Evolutionary conservation across 2,113 vertebrate species (phyloP).

Genomic region (Dolichotis patagonum): DNA sequence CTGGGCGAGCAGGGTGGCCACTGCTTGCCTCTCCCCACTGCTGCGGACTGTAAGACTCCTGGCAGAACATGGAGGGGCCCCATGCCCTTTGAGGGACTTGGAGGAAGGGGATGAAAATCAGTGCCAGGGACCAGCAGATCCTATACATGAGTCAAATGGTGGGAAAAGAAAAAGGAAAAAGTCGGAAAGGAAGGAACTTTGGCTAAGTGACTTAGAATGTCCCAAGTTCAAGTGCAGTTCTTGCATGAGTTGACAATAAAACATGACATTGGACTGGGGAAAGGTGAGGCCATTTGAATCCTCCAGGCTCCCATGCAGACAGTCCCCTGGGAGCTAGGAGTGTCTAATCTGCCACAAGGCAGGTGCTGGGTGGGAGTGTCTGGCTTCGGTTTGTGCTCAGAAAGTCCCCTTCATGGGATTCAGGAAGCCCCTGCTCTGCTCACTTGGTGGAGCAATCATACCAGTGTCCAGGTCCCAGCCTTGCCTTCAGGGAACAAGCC

Average conservation of each 20-base stretch:
- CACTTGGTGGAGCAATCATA: not conserved
- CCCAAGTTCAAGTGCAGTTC: slow-evolving; percentile 49
- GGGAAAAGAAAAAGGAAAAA: not conserved
- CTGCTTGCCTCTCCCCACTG: accelerated
- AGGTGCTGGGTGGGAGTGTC: not conserved
- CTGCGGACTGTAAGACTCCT: not conserved
- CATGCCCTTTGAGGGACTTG: not conserved
- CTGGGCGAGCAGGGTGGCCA: not conserved
- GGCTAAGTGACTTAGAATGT: slow-evolving; percentile 54
- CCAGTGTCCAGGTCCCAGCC: not conserved
- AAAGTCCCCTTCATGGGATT: not conserved
- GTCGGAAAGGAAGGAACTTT: slow-evolving; percentile 8
- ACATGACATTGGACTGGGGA: not conserved
- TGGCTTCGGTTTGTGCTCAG: not conserved
- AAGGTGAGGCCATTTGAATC: not conserved
- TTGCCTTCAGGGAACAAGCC: not conserved
- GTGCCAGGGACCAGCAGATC: slow-evolving; percentile 62
- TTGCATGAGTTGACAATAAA: not conserved
- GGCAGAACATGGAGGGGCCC: not conserved
- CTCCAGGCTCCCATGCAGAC: not conserved
- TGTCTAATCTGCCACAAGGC: not conserved
- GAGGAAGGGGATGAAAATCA: slow-evolving; percentile 23
- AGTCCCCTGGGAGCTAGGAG: not conserved
- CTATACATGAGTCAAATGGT: slow-evolving; percentile 59
- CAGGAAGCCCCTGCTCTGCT: not conserved